Evolutionary conservation across 2,797 vertebrate species (phyloP), one percentile per base, ranked within the genome.

Genomic region (Poeciliopsis paucimaculata): DNA sequence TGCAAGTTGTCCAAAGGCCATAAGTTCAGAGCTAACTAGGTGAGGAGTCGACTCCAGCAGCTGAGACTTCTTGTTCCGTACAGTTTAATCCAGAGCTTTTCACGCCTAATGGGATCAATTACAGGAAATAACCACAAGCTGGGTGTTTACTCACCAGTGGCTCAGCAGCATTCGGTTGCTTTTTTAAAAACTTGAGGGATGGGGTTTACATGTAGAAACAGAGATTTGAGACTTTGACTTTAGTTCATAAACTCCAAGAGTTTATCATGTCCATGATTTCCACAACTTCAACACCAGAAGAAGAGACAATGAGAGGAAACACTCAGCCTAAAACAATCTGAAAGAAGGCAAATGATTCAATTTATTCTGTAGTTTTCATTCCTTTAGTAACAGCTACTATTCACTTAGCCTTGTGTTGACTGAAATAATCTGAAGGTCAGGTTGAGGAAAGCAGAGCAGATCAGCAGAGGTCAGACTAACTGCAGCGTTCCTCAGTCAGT

Each of bases 81-180:
- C 83, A 62, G 81, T 89, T 91, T 90, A 93, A 93, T 91, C 92
- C 83, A 77, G 72, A 41, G 86, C 82, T 71, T 90, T 83, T 87
- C 79, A 75, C 23, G 47, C 77, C 70, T 92, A 87, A 93, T 88
- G 82, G 76, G 94, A 92, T 94, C 84, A 86, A 80, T 91, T 91
- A 89, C 34, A 76, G 87, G 83, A 90, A 82, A 43, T 81, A 71
- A 90, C 84, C 41, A 16, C 89, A 78, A 1, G 45, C 83, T 86
- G 85, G 81, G 77, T 79, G 89, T 93, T 89, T 78, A 85, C 75
- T 84, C 76, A 71, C 70, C 49, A 34, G 84, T 28, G 16, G 26
- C 86, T 82, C 55, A 73, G 73, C 78, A 75, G 79, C 68, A 77
- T 78, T 73, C 5, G 34, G 70, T 70, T 16, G 39, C 73, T 66